Evolutionary conservation across 1,140 invertebrate genomes (phyloP), one percentile per base, ranked within the genome.

Genomic region (Bombus polaris): DNA sequence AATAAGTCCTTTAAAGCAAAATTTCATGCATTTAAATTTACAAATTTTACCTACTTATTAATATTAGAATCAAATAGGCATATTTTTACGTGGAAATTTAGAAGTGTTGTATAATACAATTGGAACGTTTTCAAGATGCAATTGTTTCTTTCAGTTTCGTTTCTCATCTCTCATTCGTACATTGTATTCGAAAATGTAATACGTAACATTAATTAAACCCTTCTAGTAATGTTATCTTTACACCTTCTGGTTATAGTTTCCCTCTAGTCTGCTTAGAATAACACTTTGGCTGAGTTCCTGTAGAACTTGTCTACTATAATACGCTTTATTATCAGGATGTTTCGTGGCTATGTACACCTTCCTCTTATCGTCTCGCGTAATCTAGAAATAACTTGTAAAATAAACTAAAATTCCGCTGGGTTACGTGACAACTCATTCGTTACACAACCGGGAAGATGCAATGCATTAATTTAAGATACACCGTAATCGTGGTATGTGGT

Each of bases 191-290:
- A 44, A 39, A 42, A 70, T 1, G 32, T 28, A 75, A 65, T 74
- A 53, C 12, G 39, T 37, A 44, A 28, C 18, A 47, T 65, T 66
- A 82, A 44, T 75, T 78, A 78, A 42, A 78, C n/a, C 22, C 10
- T 47, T 8, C 53, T 62, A 65, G 57, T 71, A 78, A 35, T 35
- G 76, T 84, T 84, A 84, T 84, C 76, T 84, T 79, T 84, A 68
- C n/a, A 47, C 82, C 47, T 71, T 35, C 82, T 22, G 37, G 65
- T 78, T 70, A 79, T 10, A n/a, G 37, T 62, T 37, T 39, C 15
- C 22, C 9, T 15, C 5, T 71, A 65, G 44, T 62, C 35, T 12
- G 53, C 68, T 85, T 80, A 72, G 57, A 80, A 35, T 35, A 44
- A 15, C 76, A 77, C 44, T 53, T 74, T 0, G 9, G 15, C 12